phyloP scores from a whole-genome alignment of 1,140 invertebrate genomes.

The Marisa cornuarietis region DNA sequence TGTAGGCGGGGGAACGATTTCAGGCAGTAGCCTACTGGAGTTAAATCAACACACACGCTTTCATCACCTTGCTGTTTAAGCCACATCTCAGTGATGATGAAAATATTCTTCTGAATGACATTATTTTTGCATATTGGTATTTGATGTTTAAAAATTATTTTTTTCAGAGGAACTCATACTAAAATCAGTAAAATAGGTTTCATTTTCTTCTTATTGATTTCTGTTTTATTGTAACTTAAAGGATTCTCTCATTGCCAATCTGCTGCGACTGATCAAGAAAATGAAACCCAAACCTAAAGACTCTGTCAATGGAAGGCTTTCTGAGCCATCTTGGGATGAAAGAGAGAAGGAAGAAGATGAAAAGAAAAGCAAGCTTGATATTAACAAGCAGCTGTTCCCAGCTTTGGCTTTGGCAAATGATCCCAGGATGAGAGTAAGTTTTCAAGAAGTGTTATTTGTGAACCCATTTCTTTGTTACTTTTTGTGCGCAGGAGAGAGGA shows the following conservation, averaged over 20 bases:
- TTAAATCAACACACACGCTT: too few relatives aligned
- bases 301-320: constrained; percentile 48
- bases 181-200: too few relatives aligned
- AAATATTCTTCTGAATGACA: too few relatives aligned
- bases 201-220: neutral
- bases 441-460: neutral
- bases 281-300: constrained; percentile 79
- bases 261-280: constrained; percentile 91
- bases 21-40: too few relatives aligned
- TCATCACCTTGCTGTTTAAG: too few relatives aligned
- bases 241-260: constrained; percentile 92
- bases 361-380: constrained; percentile 38
- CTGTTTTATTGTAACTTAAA: constrained; percentile 43
- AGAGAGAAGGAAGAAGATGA: constrained; percentile 37
- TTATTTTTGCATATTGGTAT: neutral
- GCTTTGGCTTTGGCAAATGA: constrained; percentile 91
- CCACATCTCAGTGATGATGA: too few relatives aligned
- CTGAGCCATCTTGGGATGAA: constrained; percentile 29
- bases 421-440: constrained; percentile 64
- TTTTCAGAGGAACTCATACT: too few relatives aligned
- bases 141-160: constrained; percentile 9
- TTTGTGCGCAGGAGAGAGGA: neutral
- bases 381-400: constrained; percentile 83
- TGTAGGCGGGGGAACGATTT: too few relatives aligned
- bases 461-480: neutral